Conservation (phyloP, 92 coral and sea anemone species). For the Siderastrea radians region DNA sequence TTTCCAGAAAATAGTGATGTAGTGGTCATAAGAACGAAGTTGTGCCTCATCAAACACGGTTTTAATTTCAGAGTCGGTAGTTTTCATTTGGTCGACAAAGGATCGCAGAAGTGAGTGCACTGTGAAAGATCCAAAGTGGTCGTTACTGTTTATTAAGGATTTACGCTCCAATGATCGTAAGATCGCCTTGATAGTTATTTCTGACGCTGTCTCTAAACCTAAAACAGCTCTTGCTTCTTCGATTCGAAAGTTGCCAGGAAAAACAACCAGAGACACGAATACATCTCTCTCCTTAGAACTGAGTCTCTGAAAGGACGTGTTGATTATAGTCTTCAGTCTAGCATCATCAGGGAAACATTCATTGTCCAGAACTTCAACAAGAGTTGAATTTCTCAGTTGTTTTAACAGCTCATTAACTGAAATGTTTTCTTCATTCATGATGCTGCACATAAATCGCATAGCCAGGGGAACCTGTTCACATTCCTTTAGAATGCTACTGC, state of each 20-base stretch:
- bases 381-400: neutral
- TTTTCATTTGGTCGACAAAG: conserved; percentile 6
- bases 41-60: neutral
- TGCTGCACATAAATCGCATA: conserved; percentile 33
- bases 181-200: neutral
- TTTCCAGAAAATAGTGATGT: neutral
- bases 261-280: conserved; percentile 24
- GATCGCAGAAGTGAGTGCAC: conserved; percentile 28
- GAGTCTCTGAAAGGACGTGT: conserved; percentile 32
- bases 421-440: conserved; percentile 1
- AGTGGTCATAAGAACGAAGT: conserved; percentile 7
- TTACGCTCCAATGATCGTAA: neutral
- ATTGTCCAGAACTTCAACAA: conserved; percentile 23
- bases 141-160: neutral
- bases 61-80: neutral
- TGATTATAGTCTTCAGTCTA: conserved; percentile 7
- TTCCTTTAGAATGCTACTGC: neutral
- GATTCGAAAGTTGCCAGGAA: conserved; percentile 8
- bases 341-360: neutral
- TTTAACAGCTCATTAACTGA: conserved; percentile 9
- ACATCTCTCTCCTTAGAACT: neutral
- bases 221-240: neutral
- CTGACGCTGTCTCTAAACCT: neutral
- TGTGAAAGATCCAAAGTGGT: neutral
- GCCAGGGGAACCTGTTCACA: conserved; percentile 34